Evolutionary conservation across 64 coral and sea anemone genomes (phyloP), one percentile per base, ranked within the genome.

Genomic region (Catalaphyllia jardinei): DNA sequence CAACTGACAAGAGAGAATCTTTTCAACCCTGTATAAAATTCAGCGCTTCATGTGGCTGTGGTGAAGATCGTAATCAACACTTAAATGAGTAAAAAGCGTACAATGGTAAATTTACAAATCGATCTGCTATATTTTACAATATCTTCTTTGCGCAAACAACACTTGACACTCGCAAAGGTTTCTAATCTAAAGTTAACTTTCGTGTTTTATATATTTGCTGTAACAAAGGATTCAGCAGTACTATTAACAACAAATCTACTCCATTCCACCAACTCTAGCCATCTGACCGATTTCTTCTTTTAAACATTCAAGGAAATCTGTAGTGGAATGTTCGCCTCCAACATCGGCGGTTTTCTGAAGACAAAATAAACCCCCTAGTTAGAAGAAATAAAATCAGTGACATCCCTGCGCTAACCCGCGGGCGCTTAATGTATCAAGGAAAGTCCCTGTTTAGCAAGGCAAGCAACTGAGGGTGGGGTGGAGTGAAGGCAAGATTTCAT

Each of bases 301-400:
- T 52, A 96, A 80, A 18, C 91, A 88, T 1, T 78, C 69, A 69
- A 93, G 85, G 38, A 96, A 96, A 11, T 96, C 88, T 35, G 95
- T 93, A 20, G 95, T 96, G 10, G 88, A 83, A 27, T 57, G 82
- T 51, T 29, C 69, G 51, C 95, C 95, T 72, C 95, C 95, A 42
- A 93, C 86, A 72, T 96, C 95, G 71, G 79, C 24, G 46, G 95
- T 96, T 82, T 80, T 76, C 95, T 96, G 28, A 79, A 86, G 52
- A 62, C 9, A 39, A 62, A 90, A 24, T n/a, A 78, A 78, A 42
- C 3, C 33, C 3, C 33, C 29, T 15, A 5, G 28, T 22, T 33
- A 78, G 14, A 35, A 49, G 33, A 8, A 22, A 22, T 16, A 33
- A 33, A 16, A 38, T 78, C 4, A n/a, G 49, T 16, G 15, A 57